Conservation (phyloP, 2,888 invertebrate species). For the Phorcus lineatus region DNA sequence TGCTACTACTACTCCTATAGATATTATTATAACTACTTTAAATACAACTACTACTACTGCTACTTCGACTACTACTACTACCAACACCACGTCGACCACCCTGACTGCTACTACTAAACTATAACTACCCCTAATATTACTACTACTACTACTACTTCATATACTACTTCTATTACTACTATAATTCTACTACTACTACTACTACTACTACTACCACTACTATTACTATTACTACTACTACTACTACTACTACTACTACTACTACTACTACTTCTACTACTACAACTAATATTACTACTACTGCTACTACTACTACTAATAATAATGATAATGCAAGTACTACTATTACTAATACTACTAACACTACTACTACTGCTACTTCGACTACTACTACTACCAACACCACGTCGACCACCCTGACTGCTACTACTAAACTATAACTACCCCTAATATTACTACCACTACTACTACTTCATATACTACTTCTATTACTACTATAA, state of each 20-base stretch:
- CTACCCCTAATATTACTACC: no score
- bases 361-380: background rate
- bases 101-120: background rate
- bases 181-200: conserved; percentile 9
- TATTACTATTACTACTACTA: no score
- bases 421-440: no score
- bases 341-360: background rate
- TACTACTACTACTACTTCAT: conserved; percentile 9
- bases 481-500: background rate
- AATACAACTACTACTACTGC: background rate
- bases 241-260: no score
- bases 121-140: background rate
- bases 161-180: background rate
- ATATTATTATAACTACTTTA: background rate
- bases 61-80: background rate
- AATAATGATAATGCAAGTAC: background rate
- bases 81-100: background rate
- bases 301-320: background rate
- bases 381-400: background rate
- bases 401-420: no score
- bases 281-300: background rate
- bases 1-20: background rate
- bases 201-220: background rate
- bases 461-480: background rate
- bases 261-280: no score